These are phyloP conservation scores for Drosophila paulistorum DNA, from an alignment of 1,140 invertebrate species.

Conservation along the genomic window DNA sequence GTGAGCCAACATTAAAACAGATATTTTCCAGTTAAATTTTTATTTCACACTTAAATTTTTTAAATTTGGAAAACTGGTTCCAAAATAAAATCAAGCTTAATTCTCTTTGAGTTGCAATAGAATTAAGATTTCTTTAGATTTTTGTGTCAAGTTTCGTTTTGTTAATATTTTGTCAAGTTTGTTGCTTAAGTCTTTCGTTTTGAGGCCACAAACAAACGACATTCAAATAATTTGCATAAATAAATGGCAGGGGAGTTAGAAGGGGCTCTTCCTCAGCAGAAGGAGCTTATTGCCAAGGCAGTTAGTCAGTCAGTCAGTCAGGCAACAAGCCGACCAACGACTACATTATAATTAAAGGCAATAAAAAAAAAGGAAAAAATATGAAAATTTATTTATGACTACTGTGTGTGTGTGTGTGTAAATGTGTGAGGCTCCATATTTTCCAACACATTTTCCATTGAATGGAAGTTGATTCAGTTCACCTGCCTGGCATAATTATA, in stretches of 20 bases:
- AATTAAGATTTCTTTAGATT: too few relatives aligned
- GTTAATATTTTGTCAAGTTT: slow-evolving; percentile 37
- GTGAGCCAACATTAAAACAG: too few relatives aligned
- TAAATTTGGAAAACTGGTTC: too few relatives aligned
- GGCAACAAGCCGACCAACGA: neutral
- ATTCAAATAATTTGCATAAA: neutral
- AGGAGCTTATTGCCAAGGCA: neutral
- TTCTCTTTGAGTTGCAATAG: too few relatives aligned
- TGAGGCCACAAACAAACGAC: neutral
- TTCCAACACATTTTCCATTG: slow-evolving; percentile 34
- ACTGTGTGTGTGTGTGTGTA: slow-evolving; percentile 32
- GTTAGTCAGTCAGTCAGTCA: slow-evolving; percentile 10
- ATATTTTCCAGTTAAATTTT: too few relatives aligned
- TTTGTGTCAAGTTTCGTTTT: too few relatives aligned
- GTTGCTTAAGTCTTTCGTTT: slow-evolving; percentile 64
- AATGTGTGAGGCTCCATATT: slow-evolving; percentile 20
- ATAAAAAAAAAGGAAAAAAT: slow-evolving; percentile 51
- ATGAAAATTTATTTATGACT: slow-evolving; percentile 19
- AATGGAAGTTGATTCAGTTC: slow-evolving; percentile 15
- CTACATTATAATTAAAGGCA: slow-evolving; percentile 52
- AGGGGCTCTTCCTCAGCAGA: neutral
- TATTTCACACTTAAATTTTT: too few relatives aligned
- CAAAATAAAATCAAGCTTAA: too few relatives aligned
- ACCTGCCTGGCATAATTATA: slow-evolving; percentile 12
- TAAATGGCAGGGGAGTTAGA: neutral